Evolutionary conservation across 1,140 invertebrate species (phyloP).

Genomic region (Halictus rubicundus): DNA sequence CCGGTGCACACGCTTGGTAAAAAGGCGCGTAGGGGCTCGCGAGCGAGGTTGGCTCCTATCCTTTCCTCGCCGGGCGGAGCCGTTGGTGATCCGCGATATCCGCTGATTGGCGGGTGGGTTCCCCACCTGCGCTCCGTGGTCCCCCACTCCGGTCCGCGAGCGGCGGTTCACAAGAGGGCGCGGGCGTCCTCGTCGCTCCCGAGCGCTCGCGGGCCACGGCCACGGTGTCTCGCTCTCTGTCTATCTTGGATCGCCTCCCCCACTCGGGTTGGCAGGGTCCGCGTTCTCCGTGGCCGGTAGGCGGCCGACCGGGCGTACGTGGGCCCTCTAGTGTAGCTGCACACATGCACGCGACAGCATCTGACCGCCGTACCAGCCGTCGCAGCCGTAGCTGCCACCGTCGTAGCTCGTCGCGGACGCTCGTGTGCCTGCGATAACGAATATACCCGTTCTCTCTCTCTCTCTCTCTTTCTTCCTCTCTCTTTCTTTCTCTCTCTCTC

Average conservation of each 20-base stretch:
- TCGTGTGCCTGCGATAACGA: slow-evolving; percentile 55
- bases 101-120: slow-evolving; percentile 61
- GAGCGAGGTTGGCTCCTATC: slow-evolving; percentile 50
- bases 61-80: slow-evolving; percentile 62
- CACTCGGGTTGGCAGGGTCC: slow-evolving; percentile 51
- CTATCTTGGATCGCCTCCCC: slow-evolving; percentile 51
- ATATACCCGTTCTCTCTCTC: background rate
- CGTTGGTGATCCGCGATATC: slow-evolving; percentile 69
- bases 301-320: slow-evolving; percentile 65
- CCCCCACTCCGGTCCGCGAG: slow-evolving; percentile 70
- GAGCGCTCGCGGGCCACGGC: background rate
- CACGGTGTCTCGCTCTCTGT: slow-evolving; percentile 5
- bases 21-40: slow-evolving; percentile 58
- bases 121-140: slow-evolving; percentile 54
- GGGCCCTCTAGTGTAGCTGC: slow-evolving; percentile 77
- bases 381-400: slow-evolving; percentile 58
- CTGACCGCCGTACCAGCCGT: slow-evolving; percentile 68
- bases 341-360: slow-evolving; percentile 81
- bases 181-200: slow-evolving; percentile 52
- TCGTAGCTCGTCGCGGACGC: slow-evolving; percentile 54
- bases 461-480: too few species aligned
- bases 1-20: slow-evolving; percentile 56
- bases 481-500: too few species aligned
- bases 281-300: slow-evolving; percentile 63
- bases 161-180: slow-evolving; percentile 58